Percentiles rank a stretch among this genome's conserved stretches.
These are phyloP conservation scores for Amblyraja radiata DNA, from an alignment of 2,797 vertebrate genomes.

Conservation along the genomic window DNA sequence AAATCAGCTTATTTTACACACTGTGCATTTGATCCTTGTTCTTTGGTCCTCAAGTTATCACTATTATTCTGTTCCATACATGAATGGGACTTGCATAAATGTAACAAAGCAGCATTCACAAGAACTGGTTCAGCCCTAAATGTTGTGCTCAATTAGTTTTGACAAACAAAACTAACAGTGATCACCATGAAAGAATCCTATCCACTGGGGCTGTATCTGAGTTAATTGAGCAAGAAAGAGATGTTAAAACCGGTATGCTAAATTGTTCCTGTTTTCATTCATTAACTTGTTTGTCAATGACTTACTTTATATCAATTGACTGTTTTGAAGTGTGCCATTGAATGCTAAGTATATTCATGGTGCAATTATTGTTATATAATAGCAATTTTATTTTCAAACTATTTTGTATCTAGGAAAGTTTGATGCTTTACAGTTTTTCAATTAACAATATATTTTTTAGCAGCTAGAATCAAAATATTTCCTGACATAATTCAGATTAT, in stretches of 20 bases:
- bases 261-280: not conserved
- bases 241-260: not conserved
- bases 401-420: not conserved
- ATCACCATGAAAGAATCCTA: not conserved
- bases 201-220: not conserved
- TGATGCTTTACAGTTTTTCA: not conserved
- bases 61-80: not conserved
- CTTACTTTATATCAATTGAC: not conserved
- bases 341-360: not conserved
- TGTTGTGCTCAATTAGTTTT: not conserved
- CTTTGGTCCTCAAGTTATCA: not conserved
- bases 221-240: conserved; percentile 23
- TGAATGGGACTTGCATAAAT: not conserved
- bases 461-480: not conserved
- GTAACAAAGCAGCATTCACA: conserved; percentile 8
- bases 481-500: not conserved
- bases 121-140: conserved; percentile 19
- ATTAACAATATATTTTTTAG: not conserved
- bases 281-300: not conserved
- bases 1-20: not conserved
- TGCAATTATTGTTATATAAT: not conserved
- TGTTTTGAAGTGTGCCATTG: not conserved
- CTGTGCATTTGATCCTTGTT: not conserved
- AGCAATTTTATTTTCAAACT: not conserved
- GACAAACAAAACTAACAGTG: conserved; percentile 10